Conservation (phyloP, 2,888 invertebrate species). For the Agonopterix subpropinquella region DNA sequence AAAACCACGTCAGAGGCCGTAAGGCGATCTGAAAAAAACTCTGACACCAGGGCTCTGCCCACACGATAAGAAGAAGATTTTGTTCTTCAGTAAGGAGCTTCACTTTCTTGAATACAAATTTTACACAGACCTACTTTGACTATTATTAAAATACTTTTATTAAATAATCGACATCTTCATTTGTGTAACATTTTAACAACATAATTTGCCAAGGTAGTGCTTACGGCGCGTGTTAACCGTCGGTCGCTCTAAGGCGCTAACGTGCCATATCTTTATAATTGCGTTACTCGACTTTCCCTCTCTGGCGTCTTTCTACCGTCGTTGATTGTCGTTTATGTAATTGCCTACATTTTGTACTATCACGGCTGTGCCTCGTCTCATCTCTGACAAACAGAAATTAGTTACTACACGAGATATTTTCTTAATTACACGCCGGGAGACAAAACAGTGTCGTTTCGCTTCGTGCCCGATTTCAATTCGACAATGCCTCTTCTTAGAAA, state of each 20-base stretch:
- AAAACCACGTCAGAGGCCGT: too few relatives aligned
- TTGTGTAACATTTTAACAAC: background rate
- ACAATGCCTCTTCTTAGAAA: slow-evolving; percentile 17
- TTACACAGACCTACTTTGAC: too few relatives aligned
- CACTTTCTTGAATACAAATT: too few relatives aligned
- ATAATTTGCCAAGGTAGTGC: slow-evolving; percentile 15
- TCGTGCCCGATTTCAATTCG: slow-evolving; percentile 20
- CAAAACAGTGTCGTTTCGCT: slow-evolving; percentile 34
- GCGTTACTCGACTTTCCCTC: slow-evolving; percentile 60
- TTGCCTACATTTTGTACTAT: slow-evolving; percentile 54
- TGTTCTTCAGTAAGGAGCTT: too few relatives aligned
- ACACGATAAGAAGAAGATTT: too few relatives aligned
- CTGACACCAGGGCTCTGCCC: too few relatives aligned
- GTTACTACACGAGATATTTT: slow-evolving; percentile 50
- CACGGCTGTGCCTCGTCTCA: slow-evolving; percentile 30
- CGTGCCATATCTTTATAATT: slow-evolving; percentile 60
- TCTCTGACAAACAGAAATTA: slow-evolving; percentile 44
- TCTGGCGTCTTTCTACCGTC: slow-evolving; percentile 48
- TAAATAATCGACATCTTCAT: too few relatives aligned
- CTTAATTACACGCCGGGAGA: slow-evolving; percentile 43
- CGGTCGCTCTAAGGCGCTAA: slow-evolving; percentile 34
- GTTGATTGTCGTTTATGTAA: slow-evolving; percentile 69
- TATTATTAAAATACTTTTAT: too few relatives aligned
- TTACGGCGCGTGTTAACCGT: slow-evolving; percentile 28
- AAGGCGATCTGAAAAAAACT: too few relatives aligned